Base-by-base conservation (phyloP, 1,140 invertebrate species). In the Forficula auricularia region DNA sequence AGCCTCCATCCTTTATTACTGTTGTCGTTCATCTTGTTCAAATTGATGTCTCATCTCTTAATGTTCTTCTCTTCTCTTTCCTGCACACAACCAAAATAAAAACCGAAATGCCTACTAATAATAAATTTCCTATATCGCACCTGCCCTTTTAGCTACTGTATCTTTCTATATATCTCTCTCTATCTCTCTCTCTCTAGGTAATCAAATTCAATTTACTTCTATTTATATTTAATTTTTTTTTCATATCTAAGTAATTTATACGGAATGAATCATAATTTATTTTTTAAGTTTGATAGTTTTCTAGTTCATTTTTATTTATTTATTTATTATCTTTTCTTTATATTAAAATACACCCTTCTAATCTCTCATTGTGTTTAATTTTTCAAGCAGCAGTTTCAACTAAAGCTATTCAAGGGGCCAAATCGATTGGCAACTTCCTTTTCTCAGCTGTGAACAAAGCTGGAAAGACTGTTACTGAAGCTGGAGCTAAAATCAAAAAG, bases 361-460 rank as follows among this genome's bases (percentile, higher is more conserved):
- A 44, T 32, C 42, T 40, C 49, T 47, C 16, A 51, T 15, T 31
- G 12, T 7, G 8, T 38, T 41, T 43, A 18, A 41, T 44, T 19
- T 30, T 47, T 48, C 37, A 47, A 40, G 15, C 38, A 40, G 14
- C 67, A 82, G 86, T 88, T 55, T 88, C 86, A 49, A 85, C 80
- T 51, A 91, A 91, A 69, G 87, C 87, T 39, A 69, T 90, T 48
- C 84, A 84, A 49, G 82, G 85, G 19, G 88, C 86, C 58, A 92
- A 83, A 70, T 87, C 72, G 56, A 80, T 92, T 58, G 89, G 89
- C 51, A 91, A 77, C 59, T 89, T 89, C 64, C 68, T 91, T 45
- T 89, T 83, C 63, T 85, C 82, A 50, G 83, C 84, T 48, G 84
- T 86, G 22, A 88, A 84, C 60, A 89, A 89, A 67, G 85, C 85